Base-by-base conservation (phyloP, 1,140 invertebrate genomes). In the Meteorus sp. region DNA sequence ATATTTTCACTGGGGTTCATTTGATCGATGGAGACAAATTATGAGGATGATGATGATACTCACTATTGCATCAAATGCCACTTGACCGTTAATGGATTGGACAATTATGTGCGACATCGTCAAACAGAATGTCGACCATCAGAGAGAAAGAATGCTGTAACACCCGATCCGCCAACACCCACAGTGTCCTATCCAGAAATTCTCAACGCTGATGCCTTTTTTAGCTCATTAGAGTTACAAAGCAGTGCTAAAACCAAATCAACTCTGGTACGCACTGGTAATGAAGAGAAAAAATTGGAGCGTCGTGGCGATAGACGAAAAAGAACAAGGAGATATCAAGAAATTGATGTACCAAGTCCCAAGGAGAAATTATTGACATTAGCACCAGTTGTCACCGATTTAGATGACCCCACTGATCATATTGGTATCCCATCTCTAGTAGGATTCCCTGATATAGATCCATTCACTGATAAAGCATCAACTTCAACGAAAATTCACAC, bases 51-150 rank as follows among this genome's bases (percentile, higher is more conserved):
- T 35, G 89, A 92, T 27, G 91, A 93, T 69, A 88, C 83, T 1
- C 92, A 95, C 66, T 85, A 92, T 53, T 95, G 93, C 73, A 86
- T 94, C 54, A 91, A 90, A 65, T 95, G 93, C 77, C 88, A 91
- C 59, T 68, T 83, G 1, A 94, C 91, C 1, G 88, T 95, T 33
- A 75, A 86, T 11, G 91, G 92, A 0, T 80, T 95, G 0, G 85
- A 89, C 11, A 90, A 90, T 69, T 95, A 95, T 71, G 85, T 95
- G 0, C 82, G 83, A 8, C 92, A 94, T 68, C 84, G 91, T 22
- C 92, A 91, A 72, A 77, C 84, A 63, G 74, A 84, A 66, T 89
- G 86, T 67, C 69, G 74, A 2, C 58, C 64, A 2, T 50, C 58
- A n/a, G 70, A 68, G 39, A 62, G 64, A 41, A 73, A 75, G 45